Evolutionary conservation across 2,888 invertebrate species (phyloP), one percentile per base, ranked within the genome.

Genomic region (Adela reaumurella): DNA sequence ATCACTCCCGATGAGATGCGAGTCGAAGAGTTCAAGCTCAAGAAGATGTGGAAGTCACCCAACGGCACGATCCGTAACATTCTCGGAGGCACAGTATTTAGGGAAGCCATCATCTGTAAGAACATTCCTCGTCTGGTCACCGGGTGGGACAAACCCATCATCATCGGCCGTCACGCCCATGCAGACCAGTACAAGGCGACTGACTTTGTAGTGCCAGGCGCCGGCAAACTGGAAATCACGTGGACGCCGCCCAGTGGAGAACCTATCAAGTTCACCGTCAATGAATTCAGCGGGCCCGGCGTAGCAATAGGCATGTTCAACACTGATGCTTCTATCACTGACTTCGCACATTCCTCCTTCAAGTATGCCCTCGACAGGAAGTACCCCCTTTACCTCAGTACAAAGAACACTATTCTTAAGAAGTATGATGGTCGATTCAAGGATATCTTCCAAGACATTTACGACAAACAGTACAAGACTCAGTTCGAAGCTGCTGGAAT

Each of bases 141-240:
- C 45, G 89, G 93, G 35, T 99, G 99, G 99, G 88, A 87, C 46
- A 90, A 97, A 62, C 97, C 98, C 5, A 99, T 99, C 57, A 91
- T 99, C 49, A 98, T 99, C 62, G 99, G 98, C 2, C 91, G 98
- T 81, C 98, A 99, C 67, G 98, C 98, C 48, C 94, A 97, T 65
- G 98, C 93, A 35, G 98, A 98, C 77, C 97, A 97, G 70, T 97
- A 97, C 70, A 94, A 94, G 74, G 97, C 97, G 0, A 95, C 94
- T 14, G 98, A 99, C 72, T 96, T 97, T 71, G 84, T 98, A 11
- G 93, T 98, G 0, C 96, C 97, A 46, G 90, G 91, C 5, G 84
- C 88, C 46, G 98, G 98, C 19, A 93, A 87, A 63, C 76, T 99
- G 35, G 91, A 94, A 63, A 79, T 98, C 49, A 84, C 85, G 19